A percentile compares a stretch with the other conserved stretches of the same genome.
phyloP scores from a whole-genome alignment of 2,888 invertebrate species.

The Muschampia plurimacula region DNA sequence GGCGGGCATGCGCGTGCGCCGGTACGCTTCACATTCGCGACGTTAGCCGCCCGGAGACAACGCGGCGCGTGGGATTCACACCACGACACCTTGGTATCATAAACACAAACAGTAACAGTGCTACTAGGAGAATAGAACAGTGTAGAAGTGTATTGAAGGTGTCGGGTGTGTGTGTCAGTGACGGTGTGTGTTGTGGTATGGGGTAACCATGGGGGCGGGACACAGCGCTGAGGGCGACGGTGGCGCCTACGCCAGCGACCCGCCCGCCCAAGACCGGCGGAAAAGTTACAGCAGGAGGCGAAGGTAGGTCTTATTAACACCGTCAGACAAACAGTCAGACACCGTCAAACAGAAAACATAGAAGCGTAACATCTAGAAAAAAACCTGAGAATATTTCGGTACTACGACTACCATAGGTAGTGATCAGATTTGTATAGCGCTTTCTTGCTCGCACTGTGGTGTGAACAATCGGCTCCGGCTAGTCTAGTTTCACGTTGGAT shows the following conservation, averaged over 20 bases:
- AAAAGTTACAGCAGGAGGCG: constrained; percentile 74
- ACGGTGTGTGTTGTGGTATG: constrained; percentile 79
- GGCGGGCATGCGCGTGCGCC: constrained; percentile 74
- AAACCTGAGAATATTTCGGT: too few species aligned
- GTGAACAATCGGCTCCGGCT: too few species aligned
- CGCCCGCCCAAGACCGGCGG: constrained; percentile 75
- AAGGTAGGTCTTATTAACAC: constrained; percentile 60
- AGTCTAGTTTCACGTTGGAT: too few species aligned
- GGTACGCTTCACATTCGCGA: constrained; percentile 81
- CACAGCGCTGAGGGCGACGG: constrained; percentile 82
- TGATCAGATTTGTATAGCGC: too few species aligned
- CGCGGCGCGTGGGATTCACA: constrained; percentile 57
- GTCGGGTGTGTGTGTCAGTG: constrained; percentile 74
- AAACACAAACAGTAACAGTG: constrained; percentile 1
- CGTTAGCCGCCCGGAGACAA: constrained; percentile 71
- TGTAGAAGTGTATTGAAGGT: constrained; percentile 54
- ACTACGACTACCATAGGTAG: too few species aligned
- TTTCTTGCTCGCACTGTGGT: too few species aligned
- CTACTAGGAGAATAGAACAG: neutral
- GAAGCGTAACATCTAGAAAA: too few species aligned
- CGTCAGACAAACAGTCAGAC: too few species aligned
- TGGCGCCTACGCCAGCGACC: constrained; percentile 80
- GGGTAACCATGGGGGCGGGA: constrained; percentile 81
- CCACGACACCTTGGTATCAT: constrained; percentile 57
- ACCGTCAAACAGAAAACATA: too few species aligned